Percentiles rank a stretch among this genome's conserved stretches.
Conservation (phyloP, 2,888 invertebrate species). For the Drosophila nigritarsus region DNA sequence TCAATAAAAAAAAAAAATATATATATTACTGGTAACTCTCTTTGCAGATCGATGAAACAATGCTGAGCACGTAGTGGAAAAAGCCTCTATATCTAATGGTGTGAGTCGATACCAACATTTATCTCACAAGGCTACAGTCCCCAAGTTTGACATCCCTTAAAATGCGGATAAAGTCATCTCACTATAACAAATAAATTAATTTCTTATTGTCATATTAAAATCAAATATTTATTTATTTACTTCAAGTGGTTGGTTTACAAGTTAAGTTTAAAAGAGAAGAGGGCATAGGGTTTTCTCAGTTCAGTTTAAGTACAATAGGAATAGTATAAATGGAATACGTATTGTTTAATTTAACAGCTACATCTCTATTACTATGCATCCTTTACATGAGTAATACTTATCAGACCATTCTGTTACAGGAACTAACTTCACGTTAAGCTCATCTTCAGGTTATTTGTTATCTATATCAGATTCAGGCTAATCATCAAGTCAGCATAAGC, state of each 20-base stretch:
- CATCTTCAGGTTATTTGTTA: conserved; percentile 67
- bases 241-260: background rate
- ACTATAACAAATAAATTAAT: background rate
- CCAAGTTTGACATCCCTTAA: background rate
- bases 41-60: background rate
- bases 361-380: conserved; percentile 64
- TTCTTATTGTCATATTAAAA: background rate
- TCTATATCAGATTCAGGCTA: conserved; percentile 45
- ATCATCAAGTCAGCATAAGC: conserved; percentile 22
- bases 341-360: conserved; percentile 39
- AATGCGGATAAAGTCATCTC: background rate
- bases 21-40: no score
- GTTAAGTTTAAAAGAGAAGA: background rate
- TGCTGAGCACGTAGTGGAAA: background rate
- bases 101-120: background rate
- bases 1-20: no score
- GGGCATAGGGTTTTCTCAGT: background rate
- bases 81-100: background rate
- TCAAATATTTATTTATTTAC: conserved; percentile 3
- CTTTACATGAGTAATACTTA: conserved; percentile 69
- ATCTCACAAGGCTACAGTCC: background rate
- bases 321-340: conserved; percentile 10
- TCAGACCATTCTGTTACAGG: conserved; percentile 76
- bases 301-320: conserved; percentile 16
- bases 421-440: conserved; percentile 47